These are phyloP conservation scores for Oceanodroma tethys DNA, from an alignment of 2,113 vertebrate genomes.

Conservation along the genomic window DNA sequence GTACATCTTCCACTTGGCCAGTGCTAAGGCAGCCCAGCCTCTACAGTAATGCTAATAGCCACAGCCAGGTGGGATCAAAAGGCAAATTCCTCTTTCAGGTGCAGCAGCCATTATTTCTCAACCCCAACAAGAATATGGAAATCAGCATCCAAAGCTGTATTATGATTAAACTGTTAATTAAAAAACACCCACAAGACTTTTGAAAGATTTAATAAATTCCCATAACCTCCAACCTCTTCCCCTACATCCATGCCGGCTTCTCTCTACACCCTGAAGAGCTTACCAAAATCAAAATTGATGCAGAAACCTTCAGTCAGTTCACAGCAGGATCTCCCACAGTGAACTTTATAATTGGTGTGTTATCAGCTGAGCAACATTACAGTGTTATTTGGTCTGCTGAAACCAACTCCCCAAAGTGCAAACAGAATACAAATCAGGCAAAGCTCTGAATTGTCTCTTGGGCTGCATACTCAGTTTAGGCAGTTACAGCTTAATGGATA, in stretches of 20 bases:
- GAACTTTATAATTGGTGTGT: background rate
- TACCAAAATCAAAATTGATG: background rate
- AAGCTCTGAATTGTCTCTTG: background rate
- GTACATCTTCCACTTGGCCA: background rate
- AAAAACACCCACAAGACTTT: background rate
- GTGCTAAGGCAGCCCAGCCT: background rate
- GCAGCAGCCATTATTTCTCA: background rate
- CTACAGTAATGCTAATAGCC: background rate
- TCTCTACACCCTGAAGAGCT: background rate
- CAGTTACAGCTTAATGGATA: background rate
- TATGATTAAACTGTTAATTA: background rate
- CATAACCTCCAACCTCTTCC: background rate
- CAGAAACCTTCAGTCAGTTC: background rate
- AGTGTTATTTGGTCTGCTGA: background rate
- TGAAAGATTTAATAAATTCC: background rate
- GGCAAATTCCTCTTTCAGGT: background rate
- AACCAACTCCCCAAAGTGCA: background rate
- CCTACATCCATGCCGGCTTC: background rate
- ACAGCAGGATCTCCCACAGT: background rate
- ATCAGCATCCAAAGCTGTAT: background rate
- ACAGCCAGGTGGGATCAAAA: background rate
- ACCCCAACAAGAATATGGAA: background rate
- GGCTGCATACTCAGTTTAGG: background rate
- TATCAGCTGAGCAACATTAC: background rate
- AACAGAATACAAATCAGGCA: background rate